Conservation (phyloP, 2,888 invertebrate genomes). For the Prosopocoilus inquinatus region DNA sequence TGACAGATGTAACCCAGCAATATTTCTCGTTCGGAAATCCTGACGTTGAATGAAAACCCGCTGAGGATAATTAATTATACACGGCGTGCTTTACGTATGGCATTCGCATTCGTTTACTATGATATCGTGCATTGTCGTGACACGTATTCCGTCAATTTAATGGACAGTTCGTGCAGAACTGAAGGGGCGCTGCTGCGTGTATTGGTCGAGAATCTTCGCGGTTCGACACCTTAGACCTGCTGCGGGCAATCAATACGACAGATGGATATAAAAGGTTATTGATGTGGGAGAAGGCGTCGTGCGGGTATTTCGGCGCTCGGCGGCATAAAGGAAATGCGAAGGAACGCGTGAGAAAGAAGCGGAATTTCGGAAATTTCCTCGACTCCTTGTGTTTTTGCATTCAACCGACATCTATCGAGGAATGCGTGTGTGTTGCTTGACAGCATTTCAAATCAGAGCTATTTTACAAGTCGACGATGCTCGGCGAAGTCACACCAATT, state of each 20-base stretch:
- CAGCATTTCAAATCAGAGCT: too few species aligned
- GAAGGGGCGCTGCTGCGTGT: background rate
- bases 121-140: background rate
- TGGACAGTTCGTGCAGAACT: background rate
- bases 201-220: constrained; percentile 6
- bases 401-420: too few species aligned
- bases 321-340: background rate
- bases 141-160: constrained; percentile 3
- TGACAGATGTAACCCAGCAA: too few species aligned
- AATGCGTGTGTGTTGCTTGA: too few species aligned
- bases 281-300: constrained; percentile 25
- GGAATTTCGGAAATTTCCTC: background rate
- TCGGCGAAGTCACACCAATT: too few species aligned
- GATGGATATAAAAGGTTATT: constrained; percentile 40
- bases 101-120: background rate
- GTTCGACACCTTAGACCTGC: constrained; percentile 32
- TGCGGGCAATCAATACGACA: constrained; percentile 39
- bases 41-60: background rate
- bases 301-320: background rate
- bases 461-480: too few species aligned
- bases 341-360: background rate
- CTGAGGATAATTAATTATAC: background rate
- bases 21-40: too few species aligned
- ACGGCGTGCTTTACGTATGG: background rate
- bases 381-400: too few species aligned